Base-by-base conservation (phyloP, 2,113 vertebrate genomes). In the Chrysochloris asiatica region DNA sequence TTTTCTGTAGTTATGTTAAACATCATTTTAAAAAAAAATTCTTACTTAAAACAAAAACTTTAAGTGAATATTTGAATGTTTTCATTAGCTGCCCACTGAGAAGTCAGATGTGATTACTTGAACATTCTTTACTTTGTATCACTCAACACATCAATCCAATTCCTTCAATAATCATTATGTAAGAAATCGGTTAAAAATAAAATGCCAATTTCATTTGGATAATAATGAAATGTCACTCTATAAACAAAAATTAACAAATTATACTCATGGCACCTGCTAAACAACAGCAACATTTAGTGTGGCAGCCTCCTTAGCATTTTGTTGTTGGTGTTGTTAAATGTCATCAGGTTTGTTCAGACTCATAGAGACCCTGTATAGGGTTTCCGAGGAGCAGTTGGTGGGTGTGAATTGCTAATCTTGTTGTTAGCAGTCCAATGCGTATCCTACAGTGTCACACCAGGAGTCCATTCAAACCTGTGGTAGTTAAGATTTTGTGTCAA, bases 1-100 rank as follows among this genome's bases (percentile, higher is more conserved):
- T 81, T 82, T 96, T 80, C 67, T 80, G 50, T 41, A 75, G 22
- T 54, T 33, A 92, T 85, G 36, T 33, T 79, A 43, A 73, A 86
- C 45, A 92, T 96, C 69, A 78, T n/a, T 72, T 71, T 33, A 83
- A 87, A 85, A 77, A 65, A 83, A 87, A 85, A 77, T 72, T 14
- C 63, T 72, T 63, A 36, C 43, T 86, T 92, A 28, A 63, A 90
- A 65, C 8, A 41, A 36, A 43, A 26, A n/a, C n/a, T n/a, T n/a
- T 22, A 78, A 85, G 30, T 86, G n/a, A 56, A 16, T 30, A 80
- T 48, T 59, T 65, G 4, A 94, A 84, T 8, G 71, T 13, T 89
- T 92, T 86, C 63, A 86, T 72, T 90, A 93, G 38, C 30, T 89
- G 33, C 21, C 17, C 87, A 47, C 1, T 81, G 5, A 81, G n/a